Percentiles rank a stretch among this genome's conserved stretches.
Conservation (phyloP, 2,797 vertebrate genomes). For the Poeciliopsis gracilis region DNA sequence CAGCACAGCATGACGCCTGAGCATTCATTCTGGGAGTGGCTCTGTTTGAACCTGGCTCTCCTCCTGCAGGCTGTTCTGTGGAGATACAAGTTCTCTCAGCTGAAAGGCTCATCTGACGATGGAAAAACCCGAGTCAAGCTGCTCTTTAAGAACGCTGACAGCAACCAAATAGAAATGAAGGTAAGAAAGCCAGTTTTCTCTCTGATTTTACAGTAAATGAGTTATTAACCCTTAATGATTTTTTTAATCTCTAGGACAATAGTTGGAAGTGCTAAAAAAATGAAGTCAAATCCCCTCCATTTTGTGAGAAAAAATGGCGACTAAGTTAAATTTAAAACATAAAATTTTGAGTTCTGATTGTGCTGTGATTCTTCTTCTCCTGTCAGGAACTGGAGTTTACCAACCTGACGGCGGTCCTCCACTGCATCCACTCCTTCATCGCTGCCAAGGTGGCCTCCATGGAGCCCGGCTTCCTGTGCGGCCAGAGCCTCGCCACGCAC, state of each 20-base stretch:
- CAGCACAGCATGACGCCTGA: too few relatives aligned
- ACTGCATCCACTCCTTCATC: conserved; percentile 94
- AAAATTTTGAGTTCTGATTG: too few relatives aligned
- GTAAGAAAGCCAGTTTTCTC: conserved; percentile 66
- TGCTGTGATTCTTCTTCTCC: neutral
- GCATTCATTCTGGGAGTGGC: neutral
- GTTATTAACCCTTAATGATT: neutral
- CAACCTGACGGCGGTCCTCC: conserved; percentile 90
- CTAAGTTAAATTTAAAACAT: too few relatives aligned
- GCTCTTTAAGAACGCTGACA: conserved; percentile 91
- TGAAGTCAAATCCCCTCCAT: too few relatives aligned
- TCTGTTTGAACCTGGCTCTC: neutral
- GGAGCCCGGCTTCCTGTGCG: conserved; percentile 90
- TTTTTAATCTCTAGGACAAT: neutral
- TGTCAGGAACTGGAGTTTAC: conserved; percentile 92
- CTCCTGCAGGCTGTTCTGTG: conserved; percentile 84
- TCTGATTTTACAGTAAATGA: neutral
- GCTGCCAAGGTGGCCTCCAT: conserved; percentile 94
- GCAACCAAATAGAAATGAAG: conserved; percentile 94
- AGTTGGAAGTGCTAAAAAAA: neutral
- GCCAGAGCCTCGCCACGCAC: conserved; percentile 84
- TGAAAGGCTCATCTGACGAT: conserved; percentile 96
- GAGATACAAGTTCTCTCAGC: conserved; percentile 95
- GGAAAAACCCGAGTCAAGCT: conserved; percentile 92
- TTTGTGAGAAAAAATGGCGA: too few relatives aligned